These are phyloP conservation scores for Keiferia lycopersicella DNA, from an alignment of 2,888 invertebrate genomes.

Conservation along the genomic window DNA sequence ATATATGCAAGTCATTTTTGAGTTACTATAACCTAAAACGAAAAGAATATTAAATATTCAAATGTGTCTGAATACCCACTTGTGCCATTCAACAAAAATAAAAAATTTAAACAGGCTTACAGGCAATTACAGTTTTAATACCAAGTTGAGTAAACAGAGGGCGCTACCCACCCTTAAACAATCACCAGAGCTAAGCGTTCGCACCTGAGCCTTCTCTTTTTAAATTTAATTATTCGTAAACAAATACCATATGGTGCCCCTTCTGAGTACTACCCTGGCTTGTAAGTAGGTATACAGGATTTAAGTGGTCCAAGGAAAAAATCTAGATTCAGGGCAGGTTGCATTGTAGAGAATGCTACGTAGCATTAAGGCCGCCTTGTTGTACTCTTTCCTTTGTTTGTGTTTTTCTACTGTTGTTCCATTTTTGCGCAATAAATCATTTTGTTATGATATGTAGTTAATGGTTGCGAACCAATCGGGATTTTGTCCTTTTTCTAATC, in stretches of 20 bases:
- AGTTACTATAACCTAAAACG: background rate
- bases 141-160: slow-evolving; percentile 47
- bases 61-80: background rate
- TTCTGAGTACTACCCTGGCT: background rate
- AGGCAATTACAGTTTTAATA: slow-evolving; percentile 45
- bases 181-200: background rate
- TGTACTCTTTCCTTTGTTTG: too few relatives aligned
- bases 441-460: too few relatives aligned
- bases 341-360: too few relatives aligned
- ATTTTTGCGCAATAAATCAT: too few relatives aligned
- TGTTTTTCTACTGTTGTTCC: too few relatives aligned
- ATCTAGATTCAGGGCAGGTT: too few relatives aligned
- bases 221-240: slow-evolving; percentile 11
- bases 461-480: too few relatives aligned
- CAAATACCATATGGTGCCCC: slow-evolving; percentile 31
- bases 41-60: background rate
- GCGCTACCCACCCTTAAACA: slow-evolving; percentile 32
- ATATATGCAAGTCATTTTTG: too few relatives aligned
- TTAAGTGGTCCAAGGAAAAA: too few relatives aligned
- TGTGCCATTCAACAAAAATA: background rate
- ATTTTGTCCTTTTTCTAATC: too few relatives aligned
- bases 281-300: too few relatives aligned
- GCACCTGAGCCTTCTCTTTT: slow-evolving; percentile 17
- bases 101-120: slow-evolving; percentile 5
- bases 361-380: too few relatives aligned